A percentile compares a stretch with the other conserved stretches of the same genome.
phyloP scores from a whole-genome alignment of 2,113 vertebrate genomes.

The Origma solitaria region DNA sequence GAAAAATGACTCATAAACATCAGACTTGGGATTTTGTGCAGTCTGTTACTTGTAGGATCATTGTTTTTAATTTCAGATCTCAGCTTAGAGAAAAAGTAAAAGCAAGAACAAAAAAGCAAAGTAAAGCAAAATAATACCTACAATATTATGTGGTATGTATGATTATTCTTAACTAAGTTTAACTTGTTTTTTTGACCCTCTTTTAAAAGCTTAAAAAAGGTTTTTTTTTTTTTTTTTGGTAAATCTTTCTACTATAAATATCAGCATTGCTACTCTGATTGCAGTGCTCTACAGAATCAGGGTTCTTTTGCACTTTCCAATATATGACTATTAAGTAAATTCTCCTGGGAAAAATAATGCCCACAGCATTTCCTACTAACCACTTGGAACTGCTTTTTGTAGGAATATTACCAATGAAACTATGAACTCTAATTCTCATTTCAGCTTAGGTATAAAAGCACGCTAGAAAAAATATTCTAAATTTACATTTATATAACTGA shows the following conservation, averaged over 20 bases:
- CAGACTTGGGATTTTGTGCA: neutral
- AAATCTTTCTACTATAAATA: conserved; percentile 4
- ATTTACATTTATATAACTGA: conserved; percentile 47
- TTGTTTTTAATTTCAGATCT: neutral
- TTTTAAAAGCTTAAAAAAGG: neutral
- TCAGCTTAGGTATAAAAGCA: conserved; percentile 22
- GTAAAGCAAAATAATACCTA: neutral
- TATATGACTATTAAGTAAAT: conserved; percentile 13
- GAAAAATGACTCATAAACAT: neutral
- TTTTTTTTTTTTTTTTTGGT: too few species aligned
- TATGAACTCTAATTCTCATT: conserved; percentile 6
- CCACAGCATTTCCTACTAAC: neutral
- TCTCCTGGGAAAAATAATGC: conserved; percentile 16
- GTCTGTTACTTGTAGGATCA: neutral
- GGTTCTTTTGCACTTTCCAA: conserved; percentile 10
- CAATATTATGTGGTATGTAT: neutral
- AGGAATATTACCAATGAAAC: neutral
- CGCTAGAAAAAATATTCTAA: neutral
- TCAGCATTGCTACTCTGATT: neutral
- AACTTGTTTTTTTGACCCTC: neutral
- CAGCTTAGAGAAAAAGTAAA: neutral
- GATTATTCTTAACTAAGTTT: neutral
- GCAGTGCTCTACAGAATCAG: neutral
- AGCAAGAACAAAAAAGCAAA: neutral
- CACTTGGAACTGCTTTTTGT: conserved; percentile 14